A percentile compares a stretch with the other conserved stretches of the same genome.
Conservation (phyloP, 2,888 invertebrate genomes). For the Andrena fulva region DNA sequence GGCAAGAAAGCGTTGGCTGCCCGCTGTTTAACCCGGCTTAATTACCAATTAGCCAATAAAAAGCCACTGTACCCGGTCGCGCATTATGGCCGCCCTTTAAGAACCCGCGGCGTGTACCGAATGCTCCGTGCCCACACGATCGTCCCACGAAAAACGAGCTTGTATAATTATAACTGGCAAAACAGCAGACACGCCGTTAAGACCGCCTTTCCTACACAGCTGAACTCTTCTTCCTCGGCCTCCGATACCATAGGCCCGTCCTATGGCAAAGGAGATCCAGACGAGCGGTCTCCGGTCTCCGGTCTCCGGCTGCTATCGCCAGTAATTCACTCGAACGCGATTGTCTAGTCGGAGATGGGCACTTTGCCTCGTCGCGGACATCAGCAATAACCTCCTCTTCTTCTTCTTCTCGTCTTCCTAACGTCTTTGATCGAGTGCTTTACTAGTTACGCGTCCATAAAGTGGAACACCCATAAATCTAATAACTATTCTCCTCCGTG, state of each 20-base stretch:
- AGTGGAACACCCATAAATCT: slow-evolving; percentile 43
- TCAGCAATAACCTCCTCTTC: neutral
- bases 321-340: slow-evolving; percentile 28
- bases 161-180: slow-evolving; percentile 83
- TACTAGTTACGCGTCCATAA: slow-evolving; percentile 23
- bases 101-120: slow-evolving; percentile 59
- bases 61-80: slow-evolving; percentile 76
- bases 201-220: slow-evolving; percentile 58
- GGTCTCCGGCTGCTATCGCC: slow-evolving; percentile 20
- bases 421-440: slow-evolving; percentile 20
- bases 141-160: slow-evolving; percentile 78
- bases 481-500: slow-evolving; percentile 5
- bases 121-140: slow-evolving; percentile 72
- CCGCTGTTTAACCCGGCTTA: slow-evolving; percentile 82
- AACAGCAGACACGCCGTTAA: slow-evolving; percentile 78
- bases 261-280: too few species aligned
- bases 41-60: slow-evolving; percentile 84
- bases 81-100: slow-evolving; percentile 73
- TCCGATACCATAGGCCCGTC: slow-evolving; percentile 33
- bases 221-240: slow-evolving; percentile 60
- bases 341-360: slow-evolving; percentile 4
- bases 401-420: too few species aligned
- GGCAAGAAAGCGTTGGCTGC: slow-evolving; percentile 83
- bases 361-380: neutral
- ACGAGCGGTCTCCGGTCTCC: neutral